Evolutionary conservation across 2,113 vertebrate genomes (phyloP).

Genomic region (Ivindomyrus marchei): DNA sequence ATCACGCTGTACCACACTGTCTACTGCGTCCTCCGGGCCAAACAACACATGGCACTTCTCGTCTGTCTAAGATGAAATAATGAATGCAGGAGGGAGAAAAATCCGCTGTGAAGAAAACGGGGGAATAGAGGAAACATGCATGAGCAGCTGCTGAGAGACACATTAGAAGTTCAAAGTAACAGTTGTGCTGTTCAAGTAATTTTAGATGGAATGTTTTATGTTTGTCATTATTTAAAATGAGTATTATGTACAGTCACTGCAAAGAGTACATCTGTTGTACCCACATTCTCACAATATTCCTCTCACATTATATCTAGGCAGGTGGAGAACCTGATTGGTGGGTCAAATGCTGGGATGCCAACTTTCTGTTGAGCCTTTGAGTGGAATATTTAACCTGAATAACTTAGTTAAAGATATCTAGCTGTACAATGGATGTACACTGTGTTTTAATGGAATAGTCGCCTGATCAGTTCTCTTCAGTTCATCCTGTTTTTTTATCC

Average conservation of each 20-base stretch:
- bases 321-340: neutral
- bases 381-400: neutral
- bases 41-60: neutral
- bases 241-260: neutral
- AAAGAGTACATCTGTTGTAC: neutral
- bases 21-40: neutral
- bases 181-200: neutral
- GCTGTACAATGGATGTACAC: neutral
- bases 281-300: neutral
- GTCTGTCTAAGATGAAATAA: neutral
- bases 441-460: neutral
- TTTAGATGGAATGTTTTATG: neutral
- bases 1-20: neutral
- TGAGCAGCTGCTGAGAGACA: neutral
- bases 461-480: neutral
- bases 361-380: neutral
- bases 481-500: neutral
- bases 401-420: neutral
- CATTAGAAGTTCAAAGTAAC: neutral
- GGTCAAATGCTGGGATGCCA: neutral
- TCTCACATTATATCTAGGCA: neutral
- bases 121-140: neutral
- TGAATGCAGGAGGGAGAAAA: neutral
- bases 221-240: neutral
- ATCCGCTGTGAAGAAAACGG: neutral